phyloP scores from a whole-genome alignment of 2,113 vertebrate genomes.

The Neodontobutis hainanensis region DNA sequence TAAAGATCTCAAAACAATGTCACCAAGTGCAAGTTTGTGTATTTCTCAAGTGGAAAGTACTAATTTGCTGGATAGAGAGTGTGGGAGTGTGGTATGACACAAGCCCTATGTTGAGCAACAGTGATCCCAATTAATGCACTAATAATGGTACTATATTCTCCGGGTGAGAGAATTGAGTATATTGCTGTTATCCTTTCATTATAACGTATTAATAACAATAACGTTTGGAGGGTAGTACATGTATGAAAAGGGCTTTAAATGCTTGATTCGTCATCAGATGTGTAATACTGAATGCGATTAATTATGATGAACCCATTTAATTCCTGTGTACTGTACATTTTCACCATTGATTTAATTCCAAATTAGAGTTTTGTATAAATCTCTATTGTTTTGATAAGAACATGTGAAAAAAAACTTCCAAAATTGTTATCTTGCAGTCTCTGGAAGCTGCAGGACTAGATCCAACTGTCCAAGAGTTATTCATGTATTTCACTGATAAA shows the following conservation, averaged over 20 bases:
- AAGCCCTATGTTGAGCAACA: too few species aligned
- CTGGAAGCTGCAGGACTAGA: constrained; percentile 23
- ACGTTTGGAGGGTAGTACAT: too few species aligned
- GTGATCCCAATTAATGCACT: too few species aligned
- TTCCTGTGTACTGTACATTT: constrained; percentile 31
- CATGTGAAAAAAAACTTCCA: constrained; percentile 40
- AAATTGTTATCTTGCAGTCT: constrained; percentile 36
- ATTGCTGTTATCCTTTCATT: too few species aligned
- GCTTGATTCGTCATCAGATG: neutral
- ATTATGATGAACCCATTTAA: neutral
- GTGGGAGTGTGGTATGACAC: too few species aligned
- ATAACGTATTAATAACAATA: too few species aligned
- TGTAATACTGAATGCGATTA: constrained; percentile 14
- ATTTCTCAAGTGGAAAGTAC: too few species aligned
- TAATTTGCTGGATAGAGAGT: too few species aligned
- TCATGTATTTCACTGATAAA: constrained; percentile 42
- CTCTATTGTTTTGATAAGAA: constrained; percentile 21
- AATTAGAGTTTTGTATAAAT: neutral
- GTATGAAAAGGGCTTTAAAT: neutral
- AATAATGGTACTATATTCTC: neutral
- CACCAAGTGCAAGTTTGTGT: too few species aligned
- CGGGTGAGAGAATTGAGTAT: too few species aligned
- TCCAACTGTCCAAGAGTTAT: constrained; percentile 6
- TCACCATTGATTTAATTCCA: constrained; percentile 7
- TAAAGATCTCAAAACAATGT: too few species aligned